These are phyloP conservation scores for Eurystomus gularis DNA, from an alignment of 2,113 vertebrate species.

Conservation along the genomic window DNA sequence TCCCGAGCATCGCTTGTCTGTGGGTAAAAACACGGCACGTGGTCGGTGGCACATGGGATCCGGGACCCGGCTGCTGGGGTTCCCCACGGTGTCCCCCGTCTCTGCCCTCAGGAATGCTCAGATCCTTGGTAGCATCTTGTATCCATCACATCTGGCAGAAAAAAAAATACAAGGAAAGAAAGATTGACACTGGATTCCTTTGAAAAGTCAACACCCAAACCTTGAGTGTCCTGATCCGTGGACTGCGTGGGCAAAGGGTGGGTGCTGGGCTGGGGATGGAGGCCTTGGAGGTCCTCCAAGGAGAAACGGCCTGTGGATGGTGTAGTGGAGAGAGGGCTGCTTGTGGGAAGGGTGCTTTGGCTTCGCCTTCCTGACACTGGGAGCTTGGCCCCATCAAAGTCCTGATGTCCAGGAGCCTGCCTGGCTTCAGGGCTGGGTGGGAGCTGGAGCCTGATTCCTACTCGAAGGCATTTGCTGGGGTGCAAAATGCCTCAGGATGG, in stretches of 20 bases:
- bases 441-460: not conserved
- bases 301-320: not conserved
- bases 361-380: not conserved
- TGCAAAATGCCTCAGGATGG: rapidly evolving
- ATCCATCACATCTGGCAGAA: not conserved
- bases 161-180: not conserved
- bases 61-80: rapidly evolving
- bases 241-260: not conserved
- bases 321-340: not conserved
- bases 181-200: rapidly evolving
- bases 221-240: rapidly evolving
- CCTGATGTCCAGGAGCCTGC: not conserved
- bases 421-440: not conserved
- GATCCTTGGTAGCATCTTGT: rapidly evolving
- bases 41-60: not conserved
- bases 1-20: not conserved
- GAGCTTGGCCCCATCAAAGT: rapidly evolving
- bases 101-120: not conserved
- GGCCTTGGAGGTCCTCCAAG: not conserved
- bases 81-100: not conserved
- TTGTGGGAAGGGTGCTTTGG: not conserved
- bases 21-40: rapidly evolving
- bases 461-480: not conserved
- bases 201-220: not conserved
- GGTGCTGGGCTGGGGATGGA: not conserved